Evolutionary conservation across 2,888 invertebrate species (phyloP), one percentile per base, ranked within the genome.

Genomic region (Tenthredo mesomela): DNA sequence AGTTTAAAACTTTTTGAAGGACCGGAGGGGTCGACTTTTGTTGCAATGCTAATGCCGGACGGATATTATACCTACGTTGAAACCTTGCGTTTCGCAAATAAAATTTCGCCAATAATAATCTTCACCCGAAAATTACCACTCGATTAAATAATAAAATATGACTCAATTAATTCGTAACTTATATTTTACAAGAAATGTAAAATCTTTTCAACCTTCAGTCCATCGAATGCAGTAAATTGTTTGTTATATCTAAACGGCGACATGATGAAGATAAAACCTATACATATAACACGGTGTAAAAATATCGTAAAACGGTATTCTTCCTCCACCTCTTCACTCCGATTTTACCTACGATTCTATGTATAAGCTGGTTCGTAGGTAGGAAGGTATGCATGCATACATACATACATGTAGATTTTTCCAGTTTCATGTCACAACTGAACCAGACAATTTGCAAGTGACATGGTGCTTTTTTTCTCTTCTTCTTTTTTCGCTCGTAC

Each of bases 1-100:
- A 80, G 80, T 80, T 80, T 61, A 33, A 61, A 80, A 80, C 80
- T 61, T 80, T 80, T 40, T 9, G 47, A 80, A 50, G 80, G 21
- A 33, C 58, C 29, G 2, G 77, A 12, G 18, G 61, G 80, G 58
- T 80, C 61, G 80, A 80, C 80, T 80, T 80, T 80, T 80, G 80
- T 80, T 61, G 80, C 80, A 61, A 80, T 80, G 61, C 80, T 80
- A 61, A 80, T 80, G 61, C 58, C 50, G n/a, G 15, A 50, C 37
- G 61, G 50, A 61, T 80, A 21, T 61, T 15, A 33, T 33, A 67
- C 33, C 33, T 67, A 67, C 33, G 67, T 67, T 18, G 0, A 6
- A 18, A 67, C 10, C 10, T 18, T 25, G 29, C 29, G 3, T 61
- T 61, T 25, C 10, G 25, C 10, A 1, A 25, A 12, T 25, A 10